Conservation (phyloP, 2,888 invertebrate genomes). For the Cheilosia scutellata region DNA sequence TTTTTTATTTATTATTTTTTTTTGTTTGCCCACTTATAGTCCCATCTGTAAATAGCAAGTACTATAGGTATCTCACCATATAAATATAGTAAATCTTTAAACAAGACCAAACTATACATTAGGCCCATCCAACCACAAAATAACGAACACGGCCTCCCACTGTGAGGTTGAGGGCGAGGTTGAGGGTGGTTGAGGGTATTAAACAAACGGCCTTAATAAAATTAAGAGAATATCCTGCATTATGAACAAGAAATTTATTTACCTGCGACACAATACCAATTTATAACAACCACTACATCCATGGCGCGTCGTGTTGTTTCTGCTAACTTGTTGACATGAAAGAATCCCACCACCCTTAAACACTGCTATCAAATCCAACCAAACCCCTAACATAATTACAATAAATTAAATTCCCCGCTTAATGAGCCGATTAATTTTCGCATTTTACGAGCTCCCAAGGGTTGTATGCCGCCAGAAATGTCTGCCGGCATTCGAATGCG, state of each 20-base stretch:
- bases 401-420: slow-evolving; percentile 74
- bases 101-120: neutral
- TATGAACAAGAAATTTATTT: slow-evolving; percentile 22
- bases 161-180: neutral
- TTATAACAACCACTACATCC: slow-evolving; percentile 7
- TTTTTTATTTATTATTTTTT: no score
- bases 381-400: slow-evolving; percentile 66
- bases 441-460: slow-evolving; percentile 67
- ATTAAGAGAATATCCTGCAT: slow-evolving; percentile 20
- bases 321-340: slow-evolving; percentile 64
- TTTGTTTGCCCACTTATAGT: no score
- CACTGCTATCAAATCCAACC: slow-evolving; percentile 57
- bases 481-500: slow-evolving; percentile 55
- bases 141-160: neutral
- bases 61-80: no score
- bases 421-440: slow-evolving; percentile 74
- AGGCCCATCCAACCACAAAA: neutral
- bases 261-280: slow-evolving; percentile 5
- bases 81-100: neutral
- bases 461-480: slow-evolving; percentile 46
- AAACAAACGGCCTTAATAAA: slow-evolving; percentile 25
- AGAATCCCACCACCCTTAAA: slow-evolving; percentile 24
- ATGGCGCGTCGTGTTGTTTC: neutral
- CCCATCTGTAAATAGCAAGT: no score
- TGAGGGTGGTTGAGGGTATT: neutral